Evolutionary conservation across 30 jellyfish, hydroid and myxozoan species (phyloP), one percentile per base, ranked within the genome.

Genomic region (Aurelia sp.): DNA sequence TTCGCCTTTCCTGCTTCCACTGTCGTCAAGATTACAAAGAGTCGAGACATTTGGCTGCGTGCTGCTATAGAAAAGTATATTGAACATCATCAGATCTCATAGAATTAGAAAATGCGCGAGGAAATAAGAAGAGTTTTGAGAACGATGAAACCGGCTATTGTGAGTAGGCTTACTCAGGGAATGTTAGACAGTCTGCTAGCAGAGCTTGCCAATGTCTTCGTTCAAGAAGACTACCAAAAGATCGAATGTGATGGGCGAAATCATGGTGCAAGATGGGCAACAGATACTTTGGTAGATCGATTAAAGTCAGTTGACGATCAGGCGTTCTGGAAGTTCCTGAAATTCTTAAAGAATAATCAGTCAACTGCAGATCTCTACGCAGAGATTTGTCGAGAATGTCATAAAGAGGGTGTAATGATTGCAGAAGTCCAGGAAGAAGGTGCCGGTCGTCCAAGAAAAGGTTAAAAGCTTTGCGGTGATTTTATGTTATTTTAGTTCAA

Each of bases 251-350:
- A 66, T 5, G 40, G 48, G 12, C 52, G 30, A 50, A 73, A 67
- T 30, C 64, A 19, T 8, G 93, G 93, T 11, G 76, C 51, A 20
- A 61, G 57, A 30, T 58, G 88, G 82, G 93, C 88, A 5, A 65
- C 88, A 20, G 86, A 71, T 50, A 19, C 61, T 24, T 64, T 84
- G 58, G 53, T 84, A 5, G 93, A 84, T 35, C 24, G 88, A 17
- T 63, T 84, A 58, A 68, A 77, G 58, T 58, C 55, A 3, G 33
- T 63, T 4, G 88, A 72, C 27, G 76, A 59, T 4, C 60, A 8
- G 7, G 88, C 77, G 13, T 84, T 84, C 19, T 21, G 50, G 24
- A 72, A 18, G 21, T 72, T 84, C 64, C 11, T 84, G 15, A 21
- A 57, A 22, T 22, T 41, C n/a, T 40, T 84, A 57, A 61, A 77